Evolutionary conservation across 2,797 vertebrate genomes (phyloP), one percentile per base, ranked within the genome.

Genomic region (Hyperoplus lanceolatus): DNA sequence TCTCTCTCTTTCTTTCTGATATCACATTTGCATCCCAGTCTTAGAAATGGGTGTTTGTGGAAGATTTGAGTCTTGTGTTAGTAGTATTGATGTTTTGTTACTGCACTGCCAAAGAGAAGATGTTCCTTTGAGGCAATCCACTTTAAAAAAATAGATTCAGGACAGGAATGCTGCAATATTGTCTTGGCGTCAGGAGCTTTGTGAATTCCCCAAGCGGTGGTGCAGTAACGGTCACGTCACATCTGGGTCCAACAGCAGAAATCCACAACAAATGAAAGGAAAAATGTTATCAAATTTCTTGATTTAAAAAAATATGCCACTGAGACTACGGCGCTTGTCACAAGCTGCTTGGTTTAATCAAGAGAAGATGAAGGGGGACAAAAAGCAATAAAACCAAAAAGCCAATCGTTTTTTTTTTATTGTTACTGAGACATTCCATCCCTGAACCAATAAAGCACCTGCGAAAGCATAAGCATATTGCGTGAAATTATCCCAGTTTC

Each of bases 331-430:
- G 43, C 3, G 58, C 79, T 66, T 65, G 80, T 86, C 79, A 73
- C 50, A 42, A 12, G 46, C 79, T 73, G 77, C 41, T 73, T 77
- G 61, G 46, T 89, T 90, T 90, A 90, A 92, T 91, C 84, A 88
- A 80, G 77, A 84, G 79, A 82, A 82, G 43, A 87, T 75, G 36
- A 66, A 77, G 75, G 43, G 48, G 88, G 84, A 80, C 75, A 79
- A 81, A 91, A 89, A 91, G 78, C 87, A 91, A 93, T 91, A 93
- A 90, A 87, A 83, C 70, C 71, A 58, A 87, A 89, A 90, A 79
- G 71, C 63, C 85, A 75, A 83, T 83, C 68, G 38, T 62, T 68
- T 81, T 29, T 50, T n/a, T n/a, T 85, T 86, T 71, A 84, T 89
- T 85, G 77, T 87, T 71, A 58, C 74, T 42, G 77, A 90, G 87